Evolutionary conservation across 2,888 invertebrate genomes (phyloP).

Genomic region (Acrocyrtus sp.): DNA sequence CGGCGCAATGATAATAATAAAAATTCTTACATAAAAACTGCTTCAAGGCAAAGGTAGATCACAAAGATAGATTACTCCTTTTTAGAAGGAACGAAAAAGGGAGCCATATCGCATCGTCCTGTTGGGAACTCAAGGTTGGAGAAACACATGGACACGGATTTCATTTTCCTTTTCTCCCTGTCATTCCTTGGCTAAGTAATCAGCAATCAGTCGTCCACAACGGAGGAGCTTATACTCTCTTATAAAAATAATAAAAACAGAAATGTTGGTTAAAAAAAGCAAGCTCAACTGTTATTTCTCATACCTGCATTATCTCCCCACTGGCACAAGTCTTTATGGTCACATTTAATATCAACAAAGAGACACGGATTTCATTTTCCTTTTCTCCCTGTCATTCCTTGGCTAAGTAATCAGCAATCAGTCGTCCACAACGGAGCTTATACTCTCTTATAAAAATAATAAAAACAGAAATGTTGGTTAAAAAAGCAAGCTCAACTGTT

Average conservation of each 20-base stretch:
- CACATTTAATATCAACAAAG: too few species aligned
- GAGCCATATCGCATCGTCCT: constrained; percentile 19
- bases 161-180: constrained; percentile 1
- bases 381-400: constrained; percentile 11
- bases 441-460: too few species aligned
- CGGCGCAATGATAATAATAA: constrained; percentile 14
- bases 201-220: constrained; percentile 20
- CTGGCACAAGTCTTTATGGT: too few species aligned
- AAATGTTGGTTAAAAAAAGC: too few species aligned
- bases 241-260: too few species aligned
- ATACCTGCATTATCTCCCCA: too few species aligned
- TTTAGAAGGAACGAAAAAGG: too few species aligned
- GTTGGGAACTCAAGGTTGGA: constrained; percentile 34
- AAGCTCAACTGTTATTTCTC: too few species aligned
- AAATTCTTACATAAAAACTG: constrained; percentile 28
- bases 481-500: too few species aligned
- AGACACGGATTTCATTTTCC: background rate
- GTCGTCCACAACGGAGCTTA: constrained; percentile 18
- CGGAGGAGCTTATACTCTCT: too few species aligned
- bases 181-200: constrained; percentile 17
- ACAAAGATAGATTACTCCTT: constrained; percentile 25
- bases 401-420: too few species aligned
- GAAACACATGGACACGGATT: constrained; percentile 7
- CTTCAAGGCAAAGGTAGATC: constrained; percentile 47
- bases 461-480: too few species aligned